Conservation (phyloP, 2,888 invertebrate genomes). For the Thalpophila matura region DNA sequence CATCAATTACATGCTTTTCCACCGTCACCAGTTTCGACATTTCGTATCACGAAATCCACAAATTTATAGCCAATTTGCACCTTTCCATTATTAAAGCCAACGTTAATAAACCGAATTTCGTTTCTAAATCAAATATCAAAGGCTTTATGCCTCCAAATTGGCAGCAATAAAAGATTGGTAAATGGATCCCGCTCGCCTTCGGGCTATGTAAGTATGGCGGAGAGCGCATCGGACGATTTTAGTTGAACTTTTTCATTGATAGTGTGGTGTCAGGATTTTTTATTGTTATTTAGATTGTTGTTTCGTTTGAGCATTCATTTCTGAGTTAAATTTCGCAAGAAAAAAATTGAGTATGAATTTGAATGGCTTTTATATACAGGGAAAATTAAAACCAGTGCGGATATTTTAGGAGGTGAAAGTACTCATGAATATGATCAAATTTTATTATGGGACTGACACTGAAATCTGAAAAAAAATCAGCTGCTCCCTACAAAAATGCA, state of each 20-base stretch:
- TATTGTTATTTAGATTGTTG: conserved; percentile 25
- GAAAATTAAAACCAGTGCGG: too few relatives aligned
- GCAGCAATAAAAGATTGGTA: conserved; percentile 61
- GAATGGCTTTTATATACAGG: conserved; percentile 11
- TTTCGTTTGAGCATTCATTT: not conserved
- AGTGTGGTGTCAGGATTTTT: conserved; percentile 43
- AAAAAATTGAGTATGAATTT: conserved; percentile 2
- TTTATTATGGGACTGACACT: too few relatives aligned
- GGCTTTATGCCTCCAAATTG: conserved; percentile 62
- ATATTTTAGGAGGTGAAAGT: too few relatives aligned
- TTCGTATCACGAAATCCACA: conserved; percentile 29
- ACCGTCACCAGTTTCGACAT: conserved; percentile 16
- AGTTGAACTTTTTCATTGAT: conserved; percentile 42
- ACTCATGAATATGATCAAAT: too few relatives aligned
- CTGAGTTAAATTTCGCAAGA: too few relatives aligned
- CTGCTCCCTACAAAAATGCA: too few relatives aligned
- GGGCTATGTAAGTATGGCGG: conserved; percentile 38
- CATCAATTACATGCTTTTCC: conserved; percentile 21
- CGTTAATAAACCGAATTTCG: conserved; percentile 67
- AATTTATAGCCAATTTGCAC: conserved; percentile 56
- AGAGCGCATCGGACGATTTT: conserved; percentile 18
- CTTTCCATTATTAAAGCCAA: conserved; percentile 55
- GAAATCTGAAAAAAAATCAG: too few relatives aligned
- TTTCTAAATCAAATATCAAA: conserved; percentile 71
- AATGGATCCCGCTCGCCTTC: conserved; percentile 51